These are phyloP conservation scores for Heliocidaris tuberculata DNA, from an alignment of 35 echinoderm and acorn worm species.

Conservation along the genomic window DNA sequence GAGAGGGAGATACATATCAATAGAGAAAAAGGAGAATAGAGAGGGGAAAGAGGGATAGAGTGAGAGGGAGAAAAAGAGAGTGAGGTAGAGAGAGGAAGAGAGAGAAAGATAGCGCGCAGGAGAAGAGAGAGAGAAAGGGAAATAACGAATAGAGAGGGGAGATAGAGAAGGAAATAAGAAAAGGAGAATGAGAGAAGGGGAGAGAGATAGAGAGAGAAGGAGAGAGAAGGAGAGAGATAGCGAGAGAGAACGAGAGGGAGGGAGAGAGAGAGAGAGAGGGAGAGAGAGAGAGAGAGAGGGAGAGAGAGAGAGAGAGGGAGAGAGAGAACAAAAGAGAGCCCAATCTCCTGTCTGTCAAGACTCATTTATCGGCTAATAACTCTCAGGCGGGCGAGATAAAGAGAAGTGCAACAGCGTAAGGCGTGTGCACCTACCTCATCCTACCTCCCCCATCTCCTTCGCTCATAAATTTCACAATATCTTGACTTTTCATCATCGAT, in stretches of 20 bases:
- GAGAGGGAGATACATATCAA: too few species aligned
- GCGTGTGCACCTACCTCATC: background rate
- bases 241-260: background rate
- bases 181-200: background rate
- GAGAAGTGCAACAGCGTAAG: background rate
- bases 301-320: background rate
- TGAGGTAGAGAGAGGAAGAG: too few species aligned
- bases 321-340: background rate
- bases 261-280: background rate
- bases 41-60: too few species aligned
- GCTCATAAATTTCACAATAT: background rate
- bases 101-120: too few species aligned
- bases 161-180: background rate
- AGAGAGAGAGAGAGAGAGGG: background rate
- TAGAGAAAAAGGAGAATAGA: too few species aligned
- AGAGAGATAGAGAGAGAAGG: background rate
- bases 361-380: conserved; percentile 35
- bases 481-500: background rate
- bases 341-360: conserved; percentile 8
- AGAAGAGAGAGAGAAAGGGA: too few species aligned
- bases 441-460: background rate
- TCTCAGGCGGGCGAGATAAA: background rate
- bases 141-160: too few species aligned
- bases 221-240: background rate
- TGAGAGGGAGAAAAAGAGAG: too few species aligned